phyloP scores from a whole-genome alignment of 2,888 invertebrate species.

The Drosophila tanythrix region DNA sequence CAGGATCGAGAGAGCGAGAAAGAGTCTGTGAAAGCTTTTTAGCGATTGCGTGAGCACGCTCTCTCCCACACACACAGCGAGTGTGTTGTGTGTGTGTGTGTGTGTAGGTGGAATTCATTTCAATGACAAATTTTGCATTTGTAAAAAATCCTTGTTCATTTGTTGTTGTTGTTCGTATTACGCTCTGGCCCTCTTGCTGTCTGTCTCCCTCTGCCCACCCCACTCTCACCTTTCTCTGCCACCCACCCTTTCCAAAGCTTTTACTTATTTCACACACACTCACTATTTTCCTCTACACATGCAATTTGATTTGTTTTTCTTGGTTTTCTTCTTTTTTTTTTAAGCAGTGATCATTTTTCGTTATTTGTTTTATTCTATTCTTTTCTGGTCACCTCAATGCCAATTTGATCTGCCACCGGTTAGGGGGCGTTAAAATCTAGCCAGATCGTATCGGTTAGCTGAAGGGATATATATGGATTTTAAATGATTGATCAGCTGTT shows the following conservation, averaged over 20 bases:
- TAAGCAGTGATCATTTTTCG: slow-evolving; percentile 74
- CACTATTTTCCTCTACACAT: slow-evolving; percentile 43
- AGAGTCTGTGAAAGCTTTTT: slow-evolving; percentile 39
- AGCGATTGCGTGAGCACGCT: slow-evolving; percentile 54
- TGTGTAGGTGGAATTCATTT: slow-evolving; percentile 65
- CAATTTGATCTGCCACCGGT: slow-evolving; percentile 74
- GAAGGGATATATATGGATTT: neutral
- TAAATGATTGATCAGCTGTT: slow-evolving; percentile 15
- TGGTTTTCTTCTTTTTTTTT: slow-evolving; percentile 32
- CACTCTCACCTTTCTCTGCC: slow-evolving; percentile 14
- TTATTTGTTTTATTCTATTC: slow-evolving; percentile 69
- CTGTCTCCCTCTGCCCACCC: neutral
- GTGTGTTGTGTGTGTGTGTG: slow-evolving; percentile 8
- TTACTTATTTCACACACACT: slow-evolving; percentile 58
- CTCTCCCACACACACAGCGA: slow-evolving; percentile 16
- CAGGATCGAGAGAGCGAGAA: slow-evolving; percentile 54
- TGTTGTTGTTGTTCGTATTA: slow-evolving; percentile 32
- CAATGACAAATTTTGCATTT: slow-evolving; percentile 73
- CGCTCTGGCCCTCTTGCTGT: slow-evolving; percentile 18
- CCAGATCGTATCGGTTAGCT: slow-evolving; percentile 23
- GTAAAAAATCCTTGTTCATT: slow-evolving; percentile 62
- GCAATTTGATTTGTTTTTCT: slow-evolving; percentile 34
- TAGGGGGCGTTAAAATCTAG: slow-evolving; percentile 36
- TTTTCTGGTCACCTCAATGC: slow-evolving; percentile 78
- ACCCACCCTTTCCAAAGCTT: slow-evolving; percentile 33